Evolutionary conservation across 2,888 invertebrate genomes (phyloP).

Genomic region (Hemistola chrysoprasaria): DNA sequence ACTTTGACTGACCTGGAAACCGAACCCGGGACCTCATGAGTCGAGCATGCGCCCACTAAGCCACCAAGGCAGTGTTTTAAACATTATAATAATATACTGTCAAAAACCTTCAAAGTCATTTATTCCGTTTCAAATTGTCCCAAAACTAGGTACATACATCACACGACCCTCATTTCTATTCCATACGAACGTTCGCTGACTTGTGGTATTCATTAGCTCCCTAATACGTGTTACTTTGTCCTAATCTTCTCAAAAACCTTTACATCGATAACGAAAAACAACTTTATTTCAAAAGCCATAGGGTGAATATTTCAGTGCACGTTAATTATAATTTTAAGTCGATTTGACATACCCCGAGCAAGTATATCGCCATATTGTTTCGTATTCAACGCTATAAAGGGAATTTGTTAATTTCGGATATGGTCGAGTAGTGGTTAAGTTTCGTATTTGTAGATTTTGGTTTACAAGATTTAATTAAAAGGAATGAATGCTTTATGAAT

Average conservation of each 20-base stretch:
- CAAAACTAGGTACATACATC: conserved; percentile 12
- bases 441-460: conserved; percentile 30
- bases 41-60: too few species aligned
- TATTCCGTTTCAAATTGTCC: too few species aligned
- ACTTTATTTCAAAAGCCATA: conserved; percentile 28
- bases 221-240: conserved; percentile 74
- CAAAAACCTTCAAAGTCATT: too few species aligned
- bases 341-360: conserved; percentile 60
- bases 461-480: conserved; percentile 19
- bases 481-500: neutral
- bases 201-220: conserved; percentile 74
- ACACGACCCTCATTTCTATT: conserved; percentile 41
- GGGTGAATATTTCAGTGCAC: conserved; percentile 27
- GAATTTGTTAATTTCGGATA: conserved; percentile 63
- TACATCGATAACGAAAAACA: conserved; percentile 29
- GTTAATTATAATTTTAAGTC: conserved; percentile 50
- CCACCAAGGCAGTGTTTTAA: too few species aligned
- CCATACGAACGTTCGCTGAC: conserved; percentile 54
- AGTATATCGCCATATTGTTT: conserved; percentile 65
- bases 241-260: conserved; percentile 65
- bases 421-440: conserved; percentile 50
- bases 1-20: too few species aligned
- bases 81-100: too few species aligned
- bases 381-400: conserved; percentile 56
- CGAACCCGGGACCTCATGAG: too few species aligned